Conservation (phyloP, 2,113 vertebrate species). For the Phocoena sinus region DNA sequence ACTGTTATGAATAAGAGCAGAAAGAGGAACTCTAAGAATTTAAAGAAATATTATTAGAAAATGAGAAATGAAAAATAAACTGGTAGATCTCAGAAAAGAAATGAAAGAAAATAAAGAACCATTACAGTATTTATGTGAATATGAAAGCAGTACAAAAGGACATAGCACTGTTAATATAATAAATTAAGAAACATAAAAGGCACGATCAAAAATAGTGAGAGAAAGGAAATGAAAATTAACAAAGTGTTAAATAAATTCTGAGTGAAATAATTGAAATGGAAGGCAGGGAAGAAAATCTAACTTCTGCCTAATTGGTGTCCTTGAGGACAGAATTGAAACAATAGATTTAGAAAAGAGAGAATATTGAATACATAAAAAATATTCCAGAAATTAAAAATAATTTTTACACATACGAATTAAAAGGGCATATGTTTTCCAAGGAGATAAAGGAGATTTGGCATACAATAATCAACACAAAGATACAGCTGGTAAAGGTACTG, state of each 20-base stretch:
- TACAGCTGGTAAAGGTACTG: background rate
- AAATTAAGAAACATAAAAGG: background rate
- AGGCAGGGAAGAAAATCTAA: background rate
- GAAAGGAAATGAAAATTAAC: background rate
- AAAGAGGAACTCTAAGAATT: background rate
- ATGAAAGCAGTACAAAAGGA: background rate
- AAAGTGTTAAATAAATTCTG: background rate
- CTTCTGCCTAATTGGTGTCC: background rate
- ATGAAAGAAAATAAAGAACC: background rate
- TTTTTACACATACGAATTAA: background rate
- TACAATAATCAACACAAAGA: background rate
- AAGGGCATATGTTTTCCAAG: background rate
- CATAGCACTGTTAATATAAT: background rate
- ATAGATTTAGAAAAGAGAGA: background rate
- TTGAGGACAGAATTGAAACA: background rate
- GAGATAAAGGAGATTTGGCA: background rate
- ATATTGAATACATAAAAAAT: background rate
- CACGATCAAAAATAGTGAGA: background rate
- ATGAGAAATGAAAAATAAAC: background rate
- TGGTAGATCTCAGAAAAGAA: background rate
- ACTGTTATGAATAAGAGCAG: background rate
- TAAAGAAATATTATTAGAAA: background rate
- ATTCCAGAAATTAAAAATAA: background rate
- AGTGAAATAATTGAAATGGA: background rate
- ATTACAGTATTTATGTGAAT: background rate